Conservation (phyloP, 2,888 invertebrate species). For the Microctonus aethiopoides region DNA sequence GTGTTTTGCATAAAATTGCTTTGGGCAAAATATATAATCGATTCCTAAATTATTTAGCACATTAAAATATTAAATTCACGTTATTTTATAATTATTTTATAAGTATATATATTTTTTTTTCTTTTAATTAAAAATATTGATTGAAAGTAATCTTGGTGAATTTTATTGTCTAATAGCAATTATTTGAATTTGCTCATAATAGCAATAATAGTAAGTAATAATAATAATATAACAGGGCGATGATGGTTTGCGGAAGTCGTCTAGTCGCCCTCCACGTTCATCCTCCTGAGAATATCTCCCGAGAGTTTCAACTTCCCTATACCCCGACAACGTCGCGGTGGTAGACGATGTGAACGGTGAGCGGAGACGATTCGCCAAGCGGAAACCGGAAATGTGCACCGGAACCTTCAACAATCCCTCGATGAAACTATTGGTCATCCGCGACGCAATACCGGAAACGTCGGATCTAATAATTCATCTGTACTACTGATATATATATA, state of each 20-base stretch:
- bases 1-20: conserved; percentile 16
- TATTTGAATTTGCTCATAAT: neutral
- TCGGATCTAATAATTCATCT: conserved; percentile 67
- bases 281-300: conserved; percentile 41
- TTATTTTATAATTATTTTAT: neutral
- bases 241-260: conserved; percentile 39
- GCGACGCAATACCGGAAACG: conserved; percentile 66
- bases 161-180: neutral
- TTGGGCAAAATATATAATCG: neutral
- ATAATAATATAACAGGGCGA: conserved; percentile 13
- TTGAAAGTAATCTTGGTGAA: too few relatives aligned
- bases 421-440: conserved; percentile 68
- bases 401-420: conserved; percentile 68
- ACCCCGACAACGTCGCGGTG: conserved; percentile 1
- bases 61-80: neutral
- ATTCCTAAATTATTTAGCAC: neutral
- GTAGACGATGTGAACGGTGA: conserved; percentile 20
- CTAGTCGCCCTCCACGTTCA: conserved; percentile 36
- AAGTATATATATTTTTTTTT: neutral
- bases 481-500: conserved; percentile 37
- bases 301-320: conserved; percentile 41
- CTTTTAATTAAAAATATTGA: neutral
- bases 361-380: conserved; percentile 55
- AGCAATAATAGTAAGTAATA: neutral
- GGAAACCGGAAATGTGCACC: conserved; percentile 69